Conservation (phyloP, 2,797 vertebrate genomes). For the Pteropus rufus region DNA sequence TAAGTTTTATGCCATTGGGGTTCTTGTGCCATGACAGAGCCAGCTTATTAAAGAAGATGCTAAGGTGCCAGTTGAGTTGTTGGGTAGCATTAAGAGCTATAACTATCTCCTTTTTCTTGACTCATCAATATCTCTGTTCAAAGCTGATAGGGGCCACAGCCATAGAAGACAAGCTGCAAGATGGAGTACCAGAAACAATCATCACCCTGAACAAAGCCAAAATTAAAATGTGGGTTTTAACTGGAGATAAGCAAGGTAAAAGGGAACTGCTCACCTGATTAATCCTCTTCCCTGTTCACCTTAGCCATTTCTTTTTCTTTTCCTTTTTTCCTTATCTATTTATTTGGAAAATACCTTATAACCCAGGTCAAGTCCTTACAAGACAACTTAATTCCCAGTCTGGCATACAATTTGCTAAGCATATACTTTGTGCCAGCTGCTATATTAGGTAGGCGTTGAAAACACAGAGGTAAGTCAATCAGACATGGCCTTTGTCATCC, state of each 20-base stretch:
- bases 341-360: constrained; percentile 4
- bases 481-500: background rate
- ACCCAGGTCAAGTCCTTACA: background rate
- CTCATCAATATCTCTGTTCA: constrained; percentile 26
- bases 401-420: background rate
- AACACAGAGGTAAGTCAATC: background rate
- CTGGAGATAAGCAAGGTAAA: constrained; percentile 96
- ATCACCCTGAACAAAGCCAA: constrained; percentile 89
- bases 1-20: background rate
- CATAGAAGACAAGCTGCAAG: constrained; percentile 97
- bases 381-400: background rate
- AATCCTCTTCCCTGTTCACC: background rate
- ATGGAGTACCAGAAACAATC: constrained; percentile 93
- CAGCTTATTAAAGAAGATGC: background rate
- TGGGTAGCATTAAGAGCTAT: background rate
- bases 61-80: background rate
- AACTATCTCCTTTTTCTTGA: background rate
- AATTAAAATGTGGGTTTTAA: constrained; percentile 97
- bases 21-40: background rate
- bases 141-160: constrained; percentile 94
- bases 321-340: background rate
- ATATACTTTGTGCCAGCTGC: background rate
- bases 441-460: background rate
- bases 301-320: background rate
- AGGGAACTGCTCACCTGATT: background rate